Evolutionary conservation across 1,140 invertebrate genomes (phyloP).

Genomic region (Samia ricini): DNA sequence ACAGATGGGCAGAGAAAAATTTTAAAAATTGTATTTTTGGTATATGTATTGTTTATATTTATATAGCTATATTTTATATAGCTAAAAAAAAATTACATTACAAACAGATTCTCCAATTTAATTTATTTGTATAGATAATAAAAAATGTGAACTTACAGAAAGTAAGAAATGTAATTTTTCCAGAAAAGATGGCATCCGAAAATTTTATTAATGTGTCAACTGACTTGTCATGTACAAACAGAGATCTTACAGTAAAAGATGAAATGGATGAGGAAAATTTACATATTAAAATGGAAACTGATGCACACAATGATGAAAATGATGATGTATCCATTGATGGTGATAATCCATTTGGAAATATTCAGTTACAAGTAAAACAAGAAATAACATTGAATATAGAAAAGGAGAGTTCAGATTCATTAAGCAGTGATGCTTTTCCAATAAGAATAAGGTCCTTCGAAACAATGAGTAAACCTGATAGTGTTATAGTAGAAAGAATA

Average conservation of each 20-base stretch:
- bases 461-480: slow-evolving; percentile 4
- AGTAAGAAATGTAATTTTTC: neutral
- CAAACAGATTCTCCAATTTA: too few species aligned
- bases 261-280: slow-evolving; percentile 26
- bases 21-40: too few species aligned
- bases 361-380: slow-evolving; percentile 46
- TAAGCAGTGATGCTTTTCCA: slow-evolving; percentile 6
- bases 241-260: slow-evolving; percentile 16
- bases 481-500: neutral
- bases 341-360: slow-evolving; percentile 42
- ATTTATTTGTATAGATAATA: too few species aligned
- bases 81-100: too few species aligned
- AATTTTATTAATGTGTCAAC: neutral
- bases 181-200: neutral
- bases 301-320: slow-evolving; percentile 17
- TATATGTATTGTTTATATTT: too few species aligned
- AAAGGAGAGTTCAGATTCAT: slow-evolving; percentile 14
- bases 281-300: slow-evolving; percentile 31
- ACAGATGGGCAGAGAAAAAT: too few species aligned
- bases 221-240: neutral
- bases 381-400: slow-evolving; percentile 31
- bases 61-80: too few species aligned
- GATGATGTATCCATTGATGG: slow-evolving; percentile 8
- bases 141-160: neutral
- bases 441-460: slow-evolving; percentile 7